Evolutionary conservation across 2,113 vertebrate genomes (phyloP), one percentile per base, ranked within the genome.

Genomic region (Sapajus apella): DNA sequence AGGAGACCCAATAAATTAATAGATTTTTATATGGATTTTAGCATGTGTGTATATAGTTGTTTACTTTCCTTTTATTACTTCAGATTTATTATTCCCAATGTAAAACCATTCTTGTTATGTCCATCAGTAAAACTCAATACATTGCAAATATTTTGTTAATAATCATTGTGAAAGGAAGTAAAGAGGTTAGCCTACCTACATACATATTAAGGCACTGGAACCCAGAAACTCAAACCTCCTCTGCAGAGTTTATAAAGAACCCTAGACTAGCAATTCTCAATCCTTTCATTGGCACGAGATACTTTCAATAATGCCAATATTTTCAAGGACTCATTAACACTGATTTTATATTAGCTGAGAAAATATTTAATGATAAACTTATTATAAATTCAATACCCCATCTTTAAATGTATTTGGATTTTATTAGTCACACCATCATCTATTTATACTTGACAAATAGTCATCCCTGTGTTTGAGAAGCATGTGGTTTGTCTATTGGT

Each of bases 341-440:
- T 87, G 80, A 61, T 20, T 73, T 3, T 68, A 30, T 90, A 61
- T 90, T 37, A 92, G 45, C 23, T 55, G 50, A 95, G 84, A 92
- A 90, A 50, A 93, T 76, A 95, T 25, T 75, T 72, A 84, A 32
- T 79, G 58, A 83, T 45, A 82, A 75, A 66, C 13, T 55, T 81
- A 64, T 84, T 92, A 87, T 47, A 64, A 90, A 81, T 58, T 91
- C 12, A 50, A n/a, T 64, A 73, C 20, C 25, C 16, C 25, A 30
- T 95, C 52, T 92, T 92, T 73, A 45, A 95, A 73, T 52, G 4
- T 90, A 45, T 92, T 94, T 95, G 52, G 25, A 92, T 80, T 94
- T 96, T 58, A 18, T 75, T 64, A 66, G 50, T 79, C 70, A 52
- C 23, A 50, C 93, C 35, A 55, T 40, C 3, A 37, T 17, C 61